phyloP scores from a whole-genome alignment of 1,140 invertebrate genomes.

The Campoletis sonorensis region DNA sequence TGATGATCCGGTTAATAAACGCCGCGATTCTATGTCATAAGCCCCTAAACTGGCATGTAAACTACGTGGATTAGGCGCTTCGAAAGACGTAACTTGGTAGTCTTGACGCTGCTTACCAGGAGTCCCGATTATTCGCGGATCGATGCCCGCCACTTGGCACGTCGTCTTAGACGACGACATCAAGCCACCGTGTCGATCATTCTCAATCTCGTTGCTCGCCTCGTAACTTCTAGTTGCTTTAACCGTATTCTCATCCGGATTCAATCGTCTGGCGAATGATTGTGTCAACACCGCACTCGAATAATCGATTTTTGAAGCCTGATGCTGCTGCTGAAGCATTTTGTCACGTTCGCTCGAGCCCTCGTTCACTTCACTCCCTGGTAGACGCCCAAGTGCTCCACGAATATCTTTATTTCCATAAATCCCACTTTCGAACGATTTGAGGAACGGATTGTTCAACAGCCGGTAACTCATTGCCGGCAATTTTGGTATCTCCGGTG shows the following conservation, averaged over 20 bases:
- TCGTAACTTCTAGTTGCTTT: slow-evolving; percentile 19
- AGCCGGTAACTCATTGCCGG: slow-evolving; percentile 65
- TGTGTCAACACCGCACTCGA: slow-evolving; percentile 44
- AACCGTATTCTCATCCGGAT: slow-evolving; percentile 20
- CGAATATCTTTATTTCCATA: slow-evolving; percentile 42
- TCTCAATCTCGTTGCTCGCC: slow-evolving; percentile 19
- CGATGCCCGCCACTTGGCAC: slow-evolving; percentile 30
- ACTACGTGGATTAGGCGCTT: slow-evolving; percentile 68
- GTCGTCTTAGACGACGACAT: slow-evolving; percentile 35
- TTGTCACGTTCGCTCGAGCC: neutral
- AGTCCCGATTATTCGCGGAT: slow-evolving; percentile 39
- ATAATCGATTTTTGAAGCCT: slow-evolving; percentile 29
- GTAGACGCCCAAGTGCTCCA: slow-evolving; percentile 57
- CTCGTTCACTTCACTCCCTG: slow-evolving; percentile 63
- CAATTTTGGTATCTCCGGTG: slow-evolving; percentile 66
- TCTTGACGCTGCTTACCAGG: slow-evolving; percentile 51
- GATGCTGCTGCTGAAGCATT: slow-evolving; percentile 9
- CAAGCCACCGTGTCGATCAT: slow-evolving; percentile 23
- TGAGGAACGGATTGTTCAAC: slow-evolving; percentile 68
- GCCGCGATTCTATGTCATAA: slow-evolving; percentile 59
- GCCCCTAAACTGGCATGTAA: slow-evolving; percentile 62
- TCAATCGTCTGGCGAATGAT: slow-evolving; percentile 41
- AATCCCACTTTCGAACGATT: slow-evolving; percentile 60
- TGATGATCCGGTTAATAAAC: slow-evolving; percentile 56
- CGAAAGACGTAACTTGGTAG: slow-evolving; percentile 72